These are phyloP conservation scores for Puntigrus tetrazona DNA, from an alignment of 2,113 vertebrate species.

Conservation along the genomic window DNA sequence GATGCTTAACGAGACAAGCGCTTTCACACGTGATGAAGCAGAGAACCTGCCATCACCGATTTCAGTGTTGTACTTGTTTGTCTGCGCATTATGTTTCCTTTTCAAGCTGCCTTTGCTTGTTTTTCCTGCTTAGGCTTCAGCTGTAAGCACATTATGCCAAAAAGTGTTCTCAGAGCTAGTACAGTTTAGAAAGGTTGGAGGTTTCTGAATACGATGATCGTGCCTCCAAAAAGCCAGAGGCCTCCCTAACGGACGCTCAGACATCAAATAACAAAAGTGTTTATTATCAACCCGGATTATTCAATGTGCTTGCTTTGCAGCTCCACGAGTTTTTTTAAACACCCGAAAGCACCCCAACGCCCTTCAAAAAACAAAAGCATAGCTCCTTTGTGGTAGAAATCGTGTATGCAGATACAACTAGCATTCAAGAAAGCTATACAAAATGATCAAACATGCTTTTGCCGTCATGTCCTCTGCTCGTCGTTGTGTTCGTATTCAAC, in stretches of 20 bases:
- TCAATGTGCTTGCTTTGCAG: neutral
- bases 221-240: neutral
- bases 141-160: neutral
- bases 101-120: neutral
- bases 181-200: neutral
- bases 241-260: neutral
- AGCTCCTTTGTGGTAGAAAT: neutral
- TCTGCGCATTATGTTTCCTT: neutral
- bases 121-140: neutral
- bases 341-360: accelerated
- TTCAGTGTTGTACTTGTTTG: neutral
- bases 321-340: neutral
- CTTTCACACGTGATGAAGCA: neutral
- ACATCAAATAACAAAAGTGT: neutral
- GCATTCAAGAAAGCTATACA: neutral
- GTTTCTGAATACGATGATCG: neutral
- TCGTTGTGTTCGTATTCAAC: neutral
- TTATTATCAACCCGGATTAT: neutral
- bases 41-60: neutral
- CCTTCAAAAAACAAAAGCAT: neutral
- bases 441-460: neutral
- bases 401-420: neutral
- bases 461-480: neutral
- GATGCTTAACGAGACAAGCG: neutral
- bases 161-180: neutral